Evolutionary conservation across 1,140 invertebrate species (phyloP).

Genomic region (Drosophila hydei): DNA sequence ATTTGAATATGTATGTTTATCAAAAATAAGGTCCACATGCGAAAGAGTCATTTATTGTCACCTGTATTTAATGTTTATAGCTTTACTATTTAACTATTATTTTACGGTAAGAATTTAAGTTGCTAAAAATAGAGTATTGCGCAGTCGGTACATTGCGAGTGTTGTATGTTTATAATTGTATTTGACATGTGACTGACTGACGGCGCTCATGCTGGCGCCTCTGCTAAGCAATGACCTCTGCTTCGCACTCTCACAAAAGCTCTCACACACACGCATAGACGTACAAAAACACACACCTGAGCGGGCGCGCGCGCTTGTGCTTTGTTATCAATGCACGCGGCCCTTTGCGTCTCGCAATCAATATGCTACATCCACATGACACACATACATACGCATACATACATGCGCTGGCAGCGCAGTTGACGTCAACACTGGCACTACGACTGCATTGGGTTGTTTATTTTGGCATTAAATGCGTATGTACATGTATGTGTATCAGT

Average conservation of each 20-base stretch:
- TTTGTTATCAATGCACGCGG: constrained; percentile 42
- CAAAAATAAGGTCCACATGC: no score
- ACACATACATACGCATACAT: constrained; percentile 13
- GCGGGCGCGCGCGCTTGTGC: background rate
- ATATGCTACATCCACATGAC: background rate
- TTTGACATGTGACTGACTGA: constrained; percentile 39
- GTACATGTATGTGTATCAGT: background rate
- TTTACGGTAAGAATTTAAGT: background rate
- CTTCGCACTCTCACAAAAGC: constrained; percentile 2
- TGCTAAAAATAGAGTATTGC: background rate
- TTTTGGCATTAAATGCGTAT: constrained; percentile 18
- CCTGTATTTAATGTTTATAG: no score
- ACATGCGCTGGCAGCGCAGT: constrained; percentile 33
- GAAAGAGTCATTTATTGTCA: no score
- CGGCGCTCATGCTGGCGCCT: constrained; percentile 18
- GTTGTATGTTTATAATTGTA: constrained; percentile 9
- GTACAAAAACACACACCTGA: constrained; percentile 24
- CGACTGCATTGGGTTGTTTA: constrained; percentile 27
- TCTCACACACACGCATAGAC: background rate
- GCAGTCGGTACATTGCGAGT: background rate
- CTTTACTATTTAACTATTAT: no score
- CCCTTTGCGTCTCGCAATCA: constrained; percentile 17
- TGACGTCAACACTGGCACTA: constrained; percentile 18
- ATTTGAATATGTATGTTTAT: background rate
- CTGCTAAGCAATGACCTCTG: constrained; percentile 51